A percentile compares a stretch with the other conserved stretches of the same genome.
These are phyloP conservation scores for Mastacembelus armatus DNA, from an alignment of 2,797 vertebrate species.

Conservation along the genomic window DNA sequence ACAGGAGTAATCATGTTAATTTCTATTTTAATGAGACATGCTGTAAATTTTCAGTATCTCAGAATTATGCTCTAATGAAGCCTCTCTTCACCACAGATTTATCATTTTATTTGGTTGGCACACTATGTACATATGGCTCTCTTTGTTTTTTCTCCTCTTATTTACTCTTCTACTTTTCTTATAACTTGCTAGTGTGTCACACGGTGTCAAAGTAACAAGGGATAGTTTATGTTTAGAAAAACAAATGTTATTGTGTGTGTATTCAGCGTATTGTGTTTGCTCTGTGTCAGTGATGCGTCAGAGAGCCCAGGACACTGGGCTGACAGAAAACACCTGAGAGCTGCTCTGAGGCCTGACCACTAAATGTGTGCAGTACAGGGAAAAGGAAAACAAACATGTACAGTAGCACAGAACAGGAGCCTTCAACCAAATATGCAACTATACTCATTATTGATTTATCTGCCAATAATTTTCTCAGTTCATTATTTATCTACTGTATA, in stretches of 20 bases:
- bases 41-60: slow-evolving; percentile 24
- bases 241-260: slow-evolving; percentile 15
- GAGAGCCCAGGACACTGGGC: slow-evolving; percentile 53
- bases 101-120: background rate
- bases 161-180: background rate
- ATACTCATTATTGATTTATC: background rate
- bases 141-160: background rate
- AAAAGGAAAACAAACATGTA: slow-evolving; percentile 33
- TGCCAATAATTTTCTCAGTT: background rate
- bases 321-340: no score
- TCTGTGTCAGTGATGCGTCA: slow-evolving; percentile 51
- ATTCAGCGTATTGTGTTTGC: slow-evolving; percentile 13
- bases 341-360: slow-evolving; percentile 52
- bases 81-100: background rate
- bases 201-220: background rate
- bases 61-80: slow-evolving; percentile 11
- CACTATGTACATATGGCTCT: background rate
- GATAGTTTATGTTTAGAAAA: background rate
- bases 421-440: background rate
- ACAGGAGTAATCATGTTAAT: slow-evolving; percentile 34
- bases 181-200: background rate
- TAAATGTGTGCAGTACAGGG: slow-evolving; percentile 25
- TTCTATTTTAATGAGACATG: slow-evolving; percentile 38
- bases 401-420: no score
- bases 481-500: background rate